Base-by-base conservation (phyloP, 2,797 vertebrate genomes). In the Pempheris klunzingeri region DNA sequence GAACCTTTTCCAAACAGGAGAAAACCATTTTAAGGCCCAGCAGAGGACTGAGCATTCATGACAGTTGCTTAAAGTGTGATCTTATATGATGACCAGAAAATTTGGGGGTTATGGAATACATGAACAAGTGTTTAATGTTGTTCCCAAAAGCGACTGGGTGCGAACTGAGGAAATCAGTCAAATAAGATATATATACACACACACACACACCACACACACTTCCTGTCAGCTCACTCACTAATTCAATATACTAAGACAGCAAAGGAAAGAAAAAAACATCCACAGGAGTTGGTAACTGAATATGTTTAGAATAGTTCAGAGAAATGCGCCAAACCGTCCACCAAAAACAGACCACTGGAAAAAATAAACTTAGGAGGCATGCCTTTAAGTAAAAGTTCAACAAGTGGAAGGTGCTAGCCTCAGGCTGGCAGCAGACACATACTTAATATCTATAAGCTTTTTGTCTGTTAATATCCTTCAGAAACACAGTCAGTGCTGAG, bases 401-500 rank as follows among this genome's bases (percentile, higher is more conserved):
- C 57, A 62, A 62, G 7, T 38, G 12, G 4, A 44, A 50, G 71
- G 22, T 36, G 14, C 28, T 1, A 28, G 57, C 4, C 30, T 52
- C n/a, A 30, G 59, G 43, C 22, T 9, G 24, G 44, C 36, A 79
- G 52, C 46, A 72, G 57, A 55, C 36, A 24, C 43, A 58, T 30
- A 43, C 17, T 44, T 10, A 38, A 49, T 8, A 2, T 82, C 59
- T 80, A 57, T 24, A 28, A 43, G 75, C 44, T 71, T 78, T 71
- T 80, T 84, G 53, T 78, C 11, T 53, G 20, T 68, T 57, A 67
- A 39, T 32, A 67, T 47, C 47, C 77, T 49, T 39, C 41, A 64
- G 70, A 12, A 55, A 49, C 61, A 49, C 69, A 39, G 39, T 74
- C 71, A 63, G 39, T 36, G 26, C 26, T 59, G 78, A 79, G 62